Evolutionary conservation across 2,888 invertebrate species (phyloP).

Genomic region (Epinotia ramella): DNA sequence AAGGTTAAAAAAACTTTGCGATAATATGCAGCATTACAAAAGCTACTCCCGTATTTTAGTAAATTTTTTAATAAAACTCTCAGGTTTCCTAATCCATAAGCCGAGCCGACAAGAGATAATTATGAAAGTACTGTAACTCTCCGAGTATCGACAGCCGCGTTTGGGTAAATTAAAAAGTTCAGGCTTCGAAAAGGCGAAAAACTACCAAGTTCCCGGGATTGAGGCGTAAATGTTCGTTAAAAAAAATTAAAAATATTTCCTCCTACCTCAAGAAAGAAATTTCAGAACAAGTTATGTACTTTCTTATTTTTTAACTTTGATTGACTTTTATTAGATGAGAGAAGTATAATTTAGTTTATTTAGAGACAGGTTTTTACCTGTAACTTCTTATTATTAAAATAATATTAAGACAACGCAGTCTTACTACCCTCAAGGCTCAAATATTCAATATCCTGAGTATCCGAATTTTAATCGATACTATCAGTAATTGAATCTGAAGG

Average conservation of each 20-base stretch:
- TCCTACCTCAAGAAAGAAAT: not conserved
- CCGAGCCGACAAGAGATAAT: constrained; percentile 1
- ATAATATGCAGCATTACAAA: no score
- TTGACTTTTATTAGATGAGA: not conserved
- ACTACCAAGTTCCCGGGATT: not conserved
- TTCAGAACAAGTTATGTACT: no score
- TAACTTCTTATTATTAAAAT: no score
- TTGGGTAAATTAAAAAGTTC: constrained; percentile 31
- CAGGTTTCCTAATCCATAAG: not conserved
- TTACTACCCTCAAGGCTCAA: no score
- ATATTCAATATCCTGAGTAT: no score
- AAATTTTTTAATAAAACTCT: not conserved
- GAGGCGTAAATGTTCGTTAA: constrained; percentile 23
- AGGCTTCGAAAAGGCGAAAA: constrained; percentile 13
- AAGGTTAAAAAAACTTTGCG: no score
- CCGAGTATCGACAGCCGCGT: constrained; percentile 23
- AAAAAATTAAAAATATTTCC: not conserved
- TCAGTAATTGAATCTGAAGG: constrained; percentile 1
- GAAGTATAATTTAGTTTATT: not conserved
- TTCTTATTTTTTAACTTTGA: not conserved
- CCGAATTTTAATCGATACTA: not conserved
- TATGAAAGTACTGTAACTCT: constrained; percentile 21
- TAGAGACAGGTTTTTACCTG: no score
- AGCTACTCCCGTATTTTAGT: no score
- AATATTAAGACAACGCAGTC: no score